Evolutionary conservation across 2,797 vertebrate species (phyloP).

Genomic region (Chromis chromis): DNA sequence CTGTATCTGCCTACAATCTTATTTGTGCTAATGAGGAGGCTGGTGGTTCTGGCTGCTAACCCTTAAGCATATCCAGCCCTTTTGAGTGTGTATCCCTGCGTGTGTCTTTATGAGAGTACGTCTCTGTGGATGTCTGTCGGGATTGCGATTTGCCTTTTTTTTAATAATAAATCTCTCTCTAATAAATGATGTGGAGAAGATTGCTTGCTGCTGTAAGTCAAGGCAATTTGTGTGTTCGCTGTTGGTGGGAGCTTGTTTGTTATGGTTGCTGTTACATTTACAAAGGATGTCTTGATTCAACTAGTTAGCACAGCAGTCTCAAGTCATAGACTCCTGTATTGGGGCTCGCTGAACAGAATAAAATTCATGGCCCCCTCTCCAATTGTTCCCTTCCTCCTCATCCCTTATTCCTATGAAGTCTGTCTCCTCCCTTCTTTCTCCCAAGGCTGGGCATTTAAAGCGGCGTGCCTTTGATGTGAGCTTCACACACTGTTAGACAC

Average conservation of each 20-base stretch:
- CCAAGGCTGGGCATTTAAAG: slow-evolving; percentile 64
- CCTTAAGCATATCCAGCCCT: slow-evolving; percentile 56
- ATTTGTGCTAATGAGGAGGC: slow-evolving; percentile 77
- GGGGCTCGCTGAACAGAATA: slow-evolving; percentile 46
- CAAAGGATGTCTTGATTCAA: slow-evolving; percentile 35
- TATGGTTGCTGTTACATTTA: slow-evolving; percentile 19
- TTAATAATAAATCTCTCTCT: slow-evolving; percentile 19
- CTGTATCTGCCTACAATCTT: slow-evolving; percentile 66
- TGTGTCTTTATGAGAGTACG: slow-evolving; percentile 14
- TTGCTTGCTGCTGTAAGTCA: slow-evolving; percentile 26
- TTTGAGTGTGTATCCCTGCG: slow-evolving; percentile 28
- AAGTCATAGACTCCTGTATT: slow-evolving; percentile 11
- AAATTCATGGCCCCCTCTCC: slow-evolving; percentile 40
- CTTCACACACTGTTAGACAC: slow-evolving; percentile 76
- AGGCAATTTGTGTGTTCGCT: slow-evolving; percentile 10
- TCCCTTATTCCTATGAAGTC: slow-evolving; percentile 55
- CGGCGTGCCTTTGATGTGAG: slow-evolving; percentile 72
- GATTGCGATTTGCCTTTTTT: slow-evolving; percentile 33
- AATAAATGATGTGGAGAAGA: slow-evolving; percentile 41
- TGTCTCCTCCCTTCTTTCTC: slow-evolving; percentile 39
- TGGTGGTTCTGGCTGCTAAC: slow-evolving; percentile 59
- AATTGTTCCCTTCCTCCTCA: slow-evolving; percentile 51
- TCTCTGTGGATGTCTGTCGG: slow-evolving; percentile 49
- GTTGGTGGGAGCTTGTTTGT: slow-evolving; percentile 24
- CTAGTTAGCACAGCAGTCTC: slow-evolving; percentile 22